phyloP scores from a whole-genome alignment of 2,888 invertebrate genomes.

The Nomada ferruginata region DNA sequence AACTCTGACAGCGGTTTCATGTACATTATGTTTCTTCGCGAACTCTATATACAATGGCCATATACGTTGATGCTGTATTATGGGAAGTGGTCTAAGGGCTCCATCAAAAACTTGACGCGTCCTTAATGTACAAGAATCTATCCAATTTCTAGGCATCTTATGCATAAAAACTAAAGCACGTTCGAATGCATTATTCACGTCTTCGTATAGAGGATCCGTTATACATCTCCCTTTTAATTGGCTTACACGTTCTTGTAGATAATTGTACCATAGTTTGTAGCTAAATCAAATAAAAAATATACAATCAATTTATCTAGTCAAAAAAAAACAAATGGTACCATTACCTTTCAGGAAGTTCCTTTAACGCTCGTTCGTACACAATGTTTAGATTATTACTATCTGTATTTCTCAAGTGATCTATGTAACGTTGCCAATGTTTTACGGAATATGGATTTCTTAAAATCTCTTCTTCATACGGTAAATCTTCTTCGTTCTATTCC shows the following conservation, averaged over 20 bases:
- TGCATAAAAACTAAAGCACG: slow-evolving; percentile 99
- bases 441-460: slow-evolving; percentile 98
- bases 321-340: background rate
- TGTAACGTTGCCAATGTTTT: slow-evolving; percentile 98
- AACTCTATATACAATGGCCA: slow-evolving; percentile 98
- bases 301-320: background rate
- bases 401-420: slow-evolving; percentile 96
- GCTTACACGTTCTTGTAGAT: slow-evolving; percentile 93
- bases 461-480: slow-evolving; percentile 99
- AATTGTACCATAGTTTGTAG: slow-evolving; percentile 99
- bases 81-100: slow-evolving; percentile 96
- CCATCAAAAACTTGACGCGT: slow-evolving; percentile 97
- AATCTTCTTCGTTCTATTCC: slow-evolving; percentile 94
- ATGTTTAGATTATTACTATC: slow-evolving; percentile 93
- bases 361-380: slow-evolving; percentile 97
- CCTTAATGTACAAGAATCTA: slow-evolving; percentile 97
- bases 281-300: slow-evolving; percentile 79
- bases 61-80: slow-evolving; percentile 98
- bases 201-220: slow-evolving; percentile 94
- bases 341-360: slow-evolving; percentile 97
- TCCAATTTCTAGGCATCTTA: slow-evolving; percentile 99
- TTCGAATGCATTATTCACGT: slow-evolving; percentile 98
- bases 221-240: slow-evolving; percentile 94
- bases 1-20: slow-evolving; percentile 97
- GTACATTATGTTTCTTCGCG: slow-evolving; percentile 93